These are phyloP conservation scores for Smithornis capensis DNA, from an alignment of 2,113 vertebrate species.

Conservation along the genomic window DNA sequence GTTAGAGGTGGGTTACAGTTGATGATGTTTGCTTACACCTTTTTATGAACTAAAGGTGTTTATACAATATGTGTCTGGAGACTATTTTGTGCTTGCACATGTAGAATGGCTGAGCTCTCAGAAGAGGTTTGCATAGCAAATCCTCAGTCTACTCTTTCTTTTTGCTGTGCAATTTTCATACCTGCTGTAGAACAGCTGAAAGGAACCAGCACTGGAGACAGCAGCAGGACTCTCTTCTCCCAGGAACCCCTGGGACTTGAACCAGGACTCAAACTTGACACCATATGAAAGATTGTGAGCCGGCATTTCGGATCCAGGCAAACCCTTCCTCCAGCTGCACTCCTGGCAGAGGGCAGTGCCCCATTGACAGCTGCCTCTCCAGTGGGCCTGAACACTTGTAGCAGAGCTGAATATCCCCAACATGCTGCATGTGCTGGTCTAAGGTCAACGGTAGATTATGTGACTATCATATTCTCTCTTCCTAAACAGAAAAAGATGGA, in stretches of 20 bases:
- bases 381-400: not conserved
- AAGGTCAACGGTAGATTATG: not conserved
- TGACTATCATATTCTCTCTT: not conserved
- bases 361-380: not conserved
- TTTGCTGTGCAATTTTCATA: not conserved
- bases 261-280: not conserved
- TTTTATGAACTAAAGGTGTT: not conserved
- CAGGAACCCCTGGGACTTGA: not conserved
- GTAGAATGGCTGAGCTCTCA: not conserved
- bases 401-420: not conserved
- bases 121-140: not conserved
- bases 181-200: not conserved
- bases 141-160: not conserved
- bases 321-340: not conserved
- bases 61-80: not conserved
- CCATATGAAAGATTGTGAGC: accelerated
- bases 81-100: not conserved
- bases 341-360: not conserved
- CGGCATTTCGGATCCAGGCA: not conserved
- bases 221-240: not conserved
- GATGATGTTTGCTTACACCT: not conserved
- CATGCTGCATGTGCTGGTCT: not conserved
- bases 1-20: not conserved
- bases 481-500: not conserved
- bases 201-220: not conserved